Conservation (phyloP, 23 tunicate genomes). For the Styela plicata region DNA sequence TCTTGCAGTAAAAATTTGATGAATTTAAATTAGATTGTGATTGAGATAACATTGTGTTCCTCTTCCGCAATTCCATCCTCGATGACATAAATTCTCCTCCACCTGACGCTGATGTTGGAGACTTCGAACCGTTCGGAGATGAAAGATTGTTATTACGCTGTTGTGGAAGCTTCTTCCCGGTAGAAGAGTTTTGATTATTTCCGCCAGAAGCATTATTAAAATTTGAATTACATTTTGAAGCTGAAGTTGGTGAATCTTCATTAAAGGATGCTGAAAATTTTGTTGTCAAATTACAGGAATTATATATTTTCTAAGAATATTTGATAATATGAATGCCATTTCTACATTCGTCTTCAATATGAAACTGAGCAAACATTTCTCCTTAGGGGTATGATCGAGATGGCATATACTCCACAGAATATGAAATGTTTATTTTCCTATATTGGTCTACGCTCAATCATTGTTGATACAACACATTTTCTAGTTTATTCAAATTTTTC, state of each 20-base stretch:
- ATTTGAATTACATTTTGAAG: background rate
- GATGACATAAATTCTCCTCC: background rate
- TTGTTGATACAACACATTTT: too few relatives aligned
- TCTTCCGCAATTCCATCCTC: background rate
- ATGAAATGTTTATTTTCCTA: too few relatives aligned
- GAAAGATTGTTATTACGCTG: constrained; percentile 6
- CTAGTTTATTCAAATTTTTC: too few relatives aligned
- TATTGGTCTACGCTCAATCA: too few relatives aligned
- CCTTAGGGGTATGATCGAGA: too few relatives aligned
- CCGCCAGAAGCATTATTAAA: constrained; percentile 1
- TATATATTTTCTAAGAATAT: too few relatives aligned
- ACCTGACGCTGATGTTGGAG: background rate
- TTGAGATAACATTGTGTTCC: background rate
- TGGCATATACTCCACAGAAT: too few relatives aligned
- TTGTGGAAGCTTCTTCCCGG: background rate
- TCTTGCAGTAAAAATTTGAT: background rate
- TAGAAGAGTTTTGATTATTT: background rate
- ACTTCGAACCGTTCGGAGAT: background rate
- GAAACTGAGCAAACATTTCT: too few relatives aligned
- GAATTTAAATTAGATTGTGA: background rate
- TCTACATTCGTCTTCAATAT: too few relatives aligned
- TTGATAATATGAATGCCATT: too few relatives aligned
- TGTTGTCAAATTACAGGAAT: too few relatives aligned
- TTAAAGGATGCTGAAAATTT: constrained; percentile 1
- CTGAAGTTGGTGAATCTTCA: constrained; percentile 7